A percentile compares a stretch with the other conserved stretches of the same genome.
Evolutionary conservation across 2,113 vertebrate genomes (phyloP).

Genomic region (Lophotis ruficrista): DNA sequence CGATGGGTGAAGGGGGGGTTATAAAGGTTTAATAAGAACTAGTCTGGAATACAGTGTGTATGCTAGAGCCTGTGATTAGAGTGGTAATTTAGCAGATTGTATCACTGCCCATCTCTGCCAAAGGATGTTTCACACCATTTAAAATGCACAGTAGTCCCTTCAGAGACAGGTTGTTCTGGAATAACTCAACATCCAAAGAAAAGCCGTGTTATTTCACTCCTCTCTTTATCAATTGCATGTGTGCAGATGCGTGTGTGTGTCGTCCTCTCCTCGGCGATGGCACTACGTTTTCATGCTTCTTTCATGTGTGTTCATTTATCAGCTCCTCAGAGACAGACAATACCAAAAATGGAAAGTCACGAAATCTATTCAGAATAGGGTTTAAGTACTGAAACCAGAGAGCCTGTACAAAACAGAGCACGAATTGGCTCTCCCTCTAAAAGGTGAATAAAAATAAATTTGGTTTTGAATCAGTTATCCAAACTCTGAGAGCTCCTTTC

Average conservation of each 20-base stretch:
- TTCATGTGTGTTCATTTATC: background rate
- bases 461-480: background rate
- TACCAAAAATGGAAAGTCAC: background rate
- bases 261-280: background rate
- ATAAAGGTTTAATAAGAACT: constrained; percentile 16
- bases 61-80: constrained; percentile 29
- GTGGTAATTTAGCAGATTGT: constrained; percentile 51
- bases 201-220: background rate
- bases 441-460: background rate
- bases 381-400: background rate
- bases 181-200: constrained; percentile 36
- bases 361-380: background rate
- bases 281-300: background rate
- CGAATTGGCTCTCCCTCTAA: background rate
- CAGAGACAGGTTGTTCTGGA: constrained; percentile 59
- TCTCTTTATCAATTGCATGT: constrained; percentile 21
- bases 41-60: background rate
- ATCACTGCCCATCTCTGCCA: constrained; percentile 44
- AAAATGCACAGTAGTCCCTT: constrained; percentile 35
- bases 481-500: background rate
- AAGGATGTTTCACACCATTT: constrained; percentile 62
- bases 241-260: background rate
- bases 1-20: background rate
- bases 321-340: background rate
- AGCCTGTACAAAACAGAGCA: background rate